Evolutionary conservation across 1,140 invertebrate species (phyloP).

Genomic region (Drosophila sucinea): DNA sequence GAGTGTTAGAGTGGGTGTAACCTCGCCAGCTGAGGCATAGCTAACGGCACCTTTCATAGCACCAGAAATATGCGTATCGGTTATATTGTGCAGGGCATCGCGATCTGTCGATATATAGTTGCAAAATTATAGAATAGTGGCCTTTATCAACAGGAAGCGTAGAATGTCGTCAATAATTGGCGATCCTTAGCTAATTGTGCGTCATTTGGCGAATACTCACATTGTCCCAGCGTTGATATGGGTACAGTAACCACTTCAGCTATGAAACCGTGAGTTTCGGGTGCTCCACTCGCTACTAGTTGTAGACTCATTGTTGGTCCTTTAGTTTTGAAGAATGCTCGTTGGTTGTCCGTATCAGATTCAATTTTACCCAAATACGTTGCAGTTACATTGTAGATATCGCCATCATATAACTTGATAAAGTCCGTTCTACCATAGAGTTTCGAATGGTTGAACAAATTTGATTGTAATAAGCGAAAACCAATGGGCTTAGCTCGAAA

Average conservation of each 20-base stretch:
- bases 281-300: conserved; percentile 96
- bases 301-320: conserved; percentile 94
- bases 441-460: conserved; percentile 95
- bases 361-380: conserved; percentile 89
- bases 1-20: conserved; percentile 95
- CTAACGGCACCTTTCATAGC: conserved; percentile 95
- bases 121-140: not conserved
- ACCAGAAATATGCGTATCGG: conserved; percentile 91
- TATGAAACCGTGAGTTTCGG: conserved; percentile 97
- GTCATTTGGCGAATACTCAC: conserved; percentile 85
- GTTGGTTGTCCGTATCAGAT: conserved; percentile 88
- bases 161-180: no score
- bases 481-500: conserved; percentile 93
- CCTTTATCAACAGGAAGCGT: no score
- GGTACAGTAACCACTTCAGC: conserved; percentile 98
- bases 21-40: conserved; percentile 96
- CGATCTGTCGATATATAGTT: conserved; percentile 86
- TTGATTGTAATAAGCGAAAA: conserved; percentile 95
- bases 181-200: no score
- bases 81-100: conserved; percentile 95
- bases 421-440: conserved; percentile 92
- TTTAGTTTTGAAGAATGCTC: conserved; percentile 89
- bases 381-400: conserved; percentile 94
- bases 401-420: conserved; percentile 95
- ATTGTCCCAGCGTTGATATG: conserved; percentile 93